Evolutionary conservation across 2,797 vertebrate species (phyloP), one percentile per base, ranked within the genome.

Genomic region (Muraenolepis orangiensis): DNA sequence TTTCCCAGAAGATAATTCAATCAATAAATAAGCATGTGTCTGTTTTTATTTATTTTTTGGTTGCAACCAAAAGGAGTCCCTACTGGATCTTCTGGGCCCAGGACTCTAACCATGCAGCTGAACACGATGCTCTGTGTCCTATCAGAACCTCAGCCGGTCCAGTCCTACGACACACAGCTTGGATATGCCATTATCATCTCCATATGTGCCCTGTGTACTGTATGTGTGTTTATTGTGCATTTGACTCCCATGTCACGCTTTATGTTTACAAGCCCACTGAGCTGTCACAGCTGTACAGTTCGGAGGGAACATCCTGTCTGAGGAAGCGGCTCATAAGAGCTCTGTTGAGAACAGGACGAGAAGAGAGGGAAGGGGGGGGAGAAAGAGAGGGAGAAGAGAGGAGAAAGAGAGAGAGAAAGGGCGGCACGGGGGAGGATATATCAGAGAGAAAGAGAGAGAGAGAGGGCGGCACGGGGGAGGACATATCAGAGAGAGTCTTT

Each of bases 301-400:
- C 32, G 70, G 18, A 72, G 16, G 29, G 16, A 72, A 72, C 29
- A 57, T 72, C 70, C 70, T 72, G 70, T 57, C 30, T 51, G 70
- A 30, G 28, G 42, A 72, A 72, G 30, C 42, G 5, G 11, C 40
- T 32, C 20, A 31, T 29, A 71, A 57, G 29, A 72, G 40, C 28
- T 29, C 18, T 46, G 51, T 71, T 51, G 70, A 71, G 42, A 51
- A 30, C 46, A 51, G 18, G 69, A 36, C 69, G 11, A 29, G 16
- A 72, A 36, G 26, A 67, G 66, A 67, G 66, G 26, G 46, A 51
- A 20, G 23, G 61, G 32, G 68, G 23, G 32, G n/a, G 32, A 70
- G 68, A 30, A 4, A 8, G 70, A 46, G 70, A 10, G 70, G 29
- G 26, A 46, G 70, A 69, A 28, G 31, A 28, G 31, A 28, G 36